Evolutionary conservation across 2,113 vertebrate species (phyloP).

Genomic region (Carassius auratus): DNA sequence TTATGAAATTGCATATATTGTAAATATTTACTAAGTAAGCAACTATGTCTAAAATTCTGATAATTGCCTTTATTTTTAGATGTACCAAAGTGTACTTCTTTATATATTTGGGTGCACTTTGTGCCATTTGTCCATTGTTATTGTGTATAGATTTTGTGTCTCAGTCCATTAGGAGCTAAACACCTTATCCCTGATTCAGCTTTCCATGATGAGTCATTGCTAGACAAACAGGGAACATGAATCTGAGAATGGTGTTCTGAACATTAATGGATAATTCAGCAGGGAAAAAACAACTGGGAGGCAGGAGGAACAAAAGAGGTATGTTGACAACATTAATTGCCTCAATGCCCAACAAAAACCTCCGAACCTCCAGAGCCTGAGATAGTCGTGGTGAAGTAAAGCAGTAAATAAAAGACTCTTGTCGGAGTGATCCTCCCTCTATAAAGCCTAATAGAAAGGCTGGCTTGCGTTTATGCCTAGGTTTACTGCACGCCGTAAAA

Average conservation of each 20-base stretch:
- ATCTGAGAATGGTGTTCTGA: conserved; percentile 16
- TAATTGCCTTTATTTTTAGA: neutral
- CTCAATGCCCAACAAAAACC: conserved; percentile 21
- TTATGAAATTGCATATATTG: neutral
- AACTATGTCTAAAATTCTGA: neutral
- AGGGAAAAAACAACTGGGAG: neutral
- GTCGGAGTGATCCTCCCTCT: conserved; percentile 42
- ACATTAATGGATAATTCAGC: conserved; percentile 33
- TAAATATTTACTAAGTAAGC: neutral
- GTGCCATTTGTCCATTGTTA: conserved; percentile 33
- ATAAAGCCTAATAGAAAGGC: conserved; percentile 58
- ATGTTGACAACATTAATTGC: conserved; percentile 24
- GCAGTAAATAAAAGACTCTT: conserved; percentile 54
- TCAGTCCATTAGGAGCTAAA: conserved; percentile 14
- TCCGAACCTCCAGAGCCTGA: conserved; percentile 17
- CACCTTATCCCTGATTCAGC: conserved; percentile 14
- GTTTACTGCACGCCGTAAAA: conserved; percentile 54
- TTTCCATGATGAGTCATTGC: conserved; percentile 41
- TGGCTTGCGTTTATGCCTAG: conserved; percentile 43
- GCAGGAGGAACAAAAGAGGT: conserved; percentile 2
- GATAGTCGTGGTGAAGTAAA: conserved; percentile 13
- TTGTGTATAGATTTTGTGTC: conserved; percentile 22
- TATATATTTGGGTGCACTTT: neutral
- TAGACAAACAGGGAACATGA: neutral
- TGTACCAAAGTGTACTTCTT: neutral